Percentiles rank a stretch among this genome's conserved stretches.
These are phyloP conservation scores for Callyntrura guangdongensis DNA, from an alignment of 2,888 invertebrate genomes.

Conservation along the genomic window DNA sequence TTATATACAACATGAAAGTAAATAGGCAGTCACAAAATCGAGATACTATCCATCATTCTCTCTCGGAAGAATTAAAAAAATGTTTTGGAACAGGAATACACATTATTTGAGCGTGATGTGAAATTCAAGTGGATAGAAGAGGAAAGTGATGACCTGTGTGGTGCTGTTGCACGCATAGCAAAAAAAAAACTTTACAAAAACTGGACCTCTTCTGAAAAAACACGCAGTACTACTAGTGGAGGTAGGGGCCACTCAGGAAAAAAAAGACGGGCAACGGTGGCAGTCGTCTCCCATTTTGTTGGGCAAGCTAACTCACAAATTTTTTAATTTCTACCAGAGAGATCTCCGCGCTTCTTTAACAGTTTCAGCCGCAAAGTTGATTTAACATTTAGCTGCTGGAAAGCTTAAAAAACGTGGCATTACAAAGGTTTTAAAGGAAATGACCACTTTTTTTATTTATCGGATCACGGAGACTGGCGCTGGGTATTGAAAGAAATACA, in stretches of 20 bases:
- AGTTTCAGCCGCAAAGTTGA: constrained; percentile 65
- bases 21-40: constrained; percentile 11
- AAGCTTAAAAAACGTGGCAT: constrained; percentile 15
- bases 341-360: constrained; percentile 23
- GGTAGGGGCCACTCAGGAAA: too few species aligned
- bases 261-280: not conserved
- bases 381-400: constrained; percentile 58
- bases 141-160: not conserved
- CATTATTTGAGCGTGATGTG: constrained; percentile 68
- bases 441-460: constrained; percentile 46
- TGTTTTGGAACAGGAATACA: constrained; percentile 35
- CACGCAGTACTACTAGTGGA: not conserved
- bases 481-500: constrained; percentile 51
- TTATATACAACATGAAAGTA: not conserved
- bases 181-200: constrained; percentile 17
- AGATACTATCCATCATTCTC: constrained; percentile 30
- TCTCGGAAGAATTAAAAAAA: not conserved
- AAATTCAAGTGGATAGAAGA: constrained; percentile 54
- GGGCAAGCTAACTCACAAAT: constrained; percentile 63
- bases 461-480: constrained; percentile 46
- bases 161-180: constrained; percentile 37
- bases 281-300: constrained; percentile 61
- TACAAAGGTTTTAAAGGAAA: constrained; percentile 52
- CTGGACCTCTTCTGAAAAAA: constrained; percentile 32
- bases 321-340: constrained; percentile 71